Conservation (phyloP, 2,113 vertebrate species). For the Menura novaehollandiae region DNA sequence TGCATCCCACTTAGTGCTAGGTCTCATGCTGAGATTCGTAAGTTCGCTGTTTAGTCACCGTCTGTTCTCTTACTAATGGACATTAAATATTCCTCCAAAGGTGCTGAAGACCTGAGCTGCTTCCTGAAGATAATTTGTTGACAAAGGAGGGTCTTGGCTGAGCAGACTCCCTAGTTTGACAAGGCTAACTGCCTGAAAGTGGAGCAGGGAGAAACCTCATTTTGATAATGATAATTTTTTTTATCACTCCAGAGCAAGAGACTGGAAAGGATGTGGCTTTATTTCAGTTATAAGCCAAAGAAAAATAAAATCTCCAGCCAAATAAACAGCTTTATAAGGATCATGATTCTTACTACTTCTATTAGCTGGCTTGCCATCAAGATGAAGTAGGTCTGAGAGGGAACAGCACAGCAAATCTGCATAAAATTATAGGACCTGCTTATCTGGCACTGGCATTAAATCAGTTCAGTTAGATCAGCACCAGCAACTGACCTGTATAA, state of each 20-base stretch:
- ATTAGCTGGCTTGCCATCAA: neutral
- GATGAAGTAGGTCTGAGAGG: neutral
- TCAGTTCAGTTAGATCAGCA: neutral
- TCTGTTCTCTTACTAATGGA: neutral
- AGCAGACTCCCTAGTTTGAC: neutral
- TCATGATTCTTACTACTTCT: neutral
- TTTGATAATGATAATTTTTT: neutral
- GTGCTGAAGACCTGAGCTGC: neutral
- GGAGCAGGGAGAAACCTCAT: neutral
- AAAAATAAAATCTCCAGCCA: neutral
- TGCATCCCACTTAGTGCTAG: neutral
- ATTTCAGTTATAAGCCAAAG: neutral
- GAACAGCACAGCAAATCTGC: neutral
- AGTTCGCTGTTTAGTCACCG: neutral
- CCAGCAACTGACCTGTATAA: neutral
- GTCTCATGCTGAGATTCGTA: neutral
- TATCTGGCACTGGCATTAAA: neutral
- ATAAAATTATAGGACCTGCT: neutral
- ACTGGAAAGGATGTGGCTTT: neutral
- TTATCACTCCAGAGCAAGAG: neutral
- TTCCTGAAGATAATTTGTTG: neutral
- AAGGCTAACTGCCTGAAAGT: neutral
- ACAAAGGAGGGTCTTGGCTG: neutral
- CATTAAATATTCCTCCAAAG: neutral
- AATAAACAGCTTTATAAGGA: neutral